A percentile compares a stretch with the other conserved stretches of the same genome.
Evolutionary conservation across 2,113 vertebrate species (phyloP).

Genomic region (Dryoscopus gambensis): DNA sequence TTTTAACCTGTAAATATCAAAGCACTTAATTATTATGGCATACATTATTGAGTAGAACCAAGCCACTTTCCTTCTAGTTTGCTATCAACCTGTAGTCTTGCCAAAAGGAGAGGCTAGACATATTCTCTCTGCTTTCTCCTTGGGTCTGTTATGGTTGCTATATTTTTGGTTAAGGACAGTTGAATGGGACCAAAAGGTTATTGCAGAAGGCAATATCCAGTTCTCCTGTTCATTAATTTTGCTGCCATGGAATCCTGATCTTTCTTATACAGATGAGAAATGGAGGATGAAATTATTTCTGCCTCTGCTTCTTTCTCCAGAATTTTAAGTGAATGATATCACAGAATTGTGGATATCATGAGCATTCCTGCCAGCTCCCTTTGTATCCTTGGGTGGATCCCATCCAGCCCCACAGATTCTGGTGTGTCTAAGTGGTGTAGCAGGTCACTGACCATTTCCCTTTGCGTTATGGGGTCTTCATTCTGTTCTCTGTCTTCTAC

Average conservation of each 20-base stretch:
- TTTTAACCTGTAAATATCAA: background rate
- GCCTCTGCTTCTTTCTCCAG: background rate
- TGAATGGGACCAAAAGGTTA: background rate
- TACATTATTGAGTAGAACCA: background rate
- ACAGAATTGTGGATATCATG: background rate
- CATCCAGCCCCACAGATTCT: background rate
- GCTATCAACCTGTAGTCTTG: background rate
- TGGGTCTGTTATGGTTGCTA: background rate
- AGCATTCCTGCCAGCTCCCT: background rate
- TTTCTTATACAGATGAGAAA: background rate
- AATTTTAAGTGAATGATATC: background rate
- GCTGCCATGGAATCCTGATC: background rate
- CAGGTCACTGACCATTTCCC: background rate
- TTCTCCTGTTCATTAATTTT: background rate
- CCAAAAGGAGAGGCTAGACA: background rate
- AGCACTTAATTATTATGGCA: background rate
- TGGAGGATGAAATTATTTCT: background rate
- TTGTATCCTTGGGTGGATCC: background rate
- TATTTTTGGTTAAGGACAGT: background rate
- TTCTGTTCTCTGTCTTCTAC: background rate
- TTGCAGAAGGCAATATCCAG: background rate
- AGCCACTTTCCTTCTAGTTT: background rate
- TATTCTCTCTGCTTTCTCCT: background rate
- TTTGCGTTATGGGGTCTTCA: background rate
- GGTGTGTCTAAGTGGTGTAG: background rate